Evolutionary conservation across 2,888 invertebrate genomes (phyloP).

Genomic region (Melipona beecheii): DNA sequence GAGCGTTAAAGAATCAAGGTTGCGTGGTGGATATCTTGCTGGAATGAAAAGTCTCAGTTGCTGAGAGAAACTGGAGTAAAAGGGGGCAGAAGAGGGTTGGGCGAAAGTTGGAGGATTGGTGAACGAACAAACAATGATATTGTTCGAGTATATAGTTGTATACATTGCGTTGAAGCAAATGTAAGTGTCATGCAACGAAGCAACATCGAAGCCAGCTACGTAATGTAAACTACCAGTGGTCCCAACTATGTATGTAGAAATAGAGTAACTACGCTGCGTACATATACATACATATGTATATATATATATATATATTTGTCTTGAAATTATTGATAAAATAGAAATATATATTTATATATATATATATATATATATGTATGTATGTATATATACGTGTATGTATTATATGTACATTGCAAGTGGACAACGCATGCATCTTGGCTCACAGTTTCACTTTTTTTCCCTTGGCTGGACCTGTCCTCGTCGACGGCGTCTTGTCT

Average conservation of each 20-base stretch:
- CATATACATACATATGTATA: neutral
- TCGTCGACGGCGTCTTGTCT: conserved; percentile 57
- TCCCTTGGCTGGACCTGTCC: conserved; percentile 49
- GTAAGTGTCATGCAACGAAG: conserved; percentile 52
- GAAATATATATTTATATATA: neutral
- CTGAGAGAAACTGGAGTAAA: conserved; percentile 15
- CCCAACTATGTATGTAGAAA: conserved; percentile 4
- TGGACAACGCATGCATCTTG: conserved; percentile 72
- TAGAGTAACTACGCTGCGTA: neutral
- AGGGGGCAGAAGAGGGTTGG: neutral
- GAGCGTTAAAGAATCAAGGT: conserved; percentile 51
- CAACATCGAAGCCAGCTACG: conserved; percentile 52
- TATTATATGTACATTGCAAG: conserved; percentile 34
- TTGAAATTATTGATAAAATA: neutral
- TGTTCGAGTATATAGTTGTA: conserved; percentile 38
- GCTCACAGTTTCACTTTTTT: conserved; percentile 70
- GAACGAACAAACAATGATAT: conserved; percentile 33
- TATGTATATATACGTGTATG: conserved; percentile 13
- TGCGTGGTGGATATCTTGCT: conserved; percentile 43
- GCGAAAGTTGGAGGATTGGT: neutral
- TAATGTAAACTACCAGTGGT: conserved; percentile 7
- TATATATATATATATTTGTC: neutral
- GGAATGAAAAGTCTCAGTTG: conserved; percentile 51
- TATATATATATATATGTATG: conserved; percentile 7
- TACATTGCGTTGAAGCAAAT: conserved; percentile 33